These are phyloP conservation scores for Leptopilina clavipes DNA, from an alignment of 1,140 invertebrate genomes.

Conservation along the genomic window DNA sequence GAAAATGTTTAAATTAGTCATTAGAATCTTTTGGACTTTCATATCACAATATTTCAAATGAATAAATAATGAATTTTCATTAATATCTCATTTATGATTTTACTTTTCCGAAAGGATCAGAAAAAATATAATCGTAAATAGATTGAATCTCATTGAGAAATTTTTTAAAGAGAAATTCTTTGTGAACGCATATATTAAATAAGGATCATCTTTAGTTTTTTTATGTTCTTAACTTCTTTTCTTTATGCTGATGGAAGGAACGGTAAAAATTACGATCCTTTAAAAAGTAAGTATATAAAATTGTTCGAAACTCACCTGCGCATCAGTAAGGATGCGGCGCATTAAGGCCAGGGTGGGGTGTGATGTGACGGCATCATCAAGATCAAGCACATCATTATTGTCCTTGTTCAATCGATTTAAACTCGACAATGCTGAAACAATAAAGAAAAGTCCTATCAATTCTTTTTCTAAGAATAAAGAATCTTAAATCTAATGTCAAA, in stretches of 20 bases:
- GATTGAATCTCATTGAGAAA: no score
- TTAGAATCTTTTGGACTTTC: no score
- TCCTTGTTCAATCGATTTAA: conserved; percentile 69
- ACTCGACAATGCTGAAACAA: conserved; percentile 69
- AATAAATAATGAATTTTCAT: no score
- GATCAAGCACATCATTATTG: conserved; percentile 66
- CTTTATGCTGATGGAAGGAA: conserved; percentile 1
- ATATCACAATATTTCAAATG: no score
- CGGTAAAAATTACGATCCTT: not conserved
- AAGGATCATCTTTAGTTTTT: no score
- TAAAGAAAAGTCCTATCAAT: conserved; percentile 36
- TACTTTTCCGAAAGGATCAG: no score
- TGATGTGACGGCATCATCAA: conserved; percentile 71
- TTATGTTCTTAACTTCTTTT: not conserved
- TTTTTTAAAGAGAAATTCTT: no score
- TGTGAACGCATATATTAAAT: no score
- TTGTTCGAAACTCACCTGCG: conserved; percentile 65
- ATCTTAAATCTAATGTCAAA: no score
- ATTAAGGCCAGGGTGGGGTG: conserved; percentile 75
- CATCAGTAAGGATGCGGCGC: conserved; percentile 75
- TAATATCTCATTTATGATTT: no score
- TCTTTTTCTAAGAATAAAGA: not conserved
- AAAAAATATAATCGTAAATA: no score
- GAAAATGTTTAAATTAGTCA: no score
- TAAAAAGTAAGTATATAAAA: not conserved